Base-by-base conservation (phyloP, 2,888 invertebrate species). In the Neoitamus cyanurus region DNA sequence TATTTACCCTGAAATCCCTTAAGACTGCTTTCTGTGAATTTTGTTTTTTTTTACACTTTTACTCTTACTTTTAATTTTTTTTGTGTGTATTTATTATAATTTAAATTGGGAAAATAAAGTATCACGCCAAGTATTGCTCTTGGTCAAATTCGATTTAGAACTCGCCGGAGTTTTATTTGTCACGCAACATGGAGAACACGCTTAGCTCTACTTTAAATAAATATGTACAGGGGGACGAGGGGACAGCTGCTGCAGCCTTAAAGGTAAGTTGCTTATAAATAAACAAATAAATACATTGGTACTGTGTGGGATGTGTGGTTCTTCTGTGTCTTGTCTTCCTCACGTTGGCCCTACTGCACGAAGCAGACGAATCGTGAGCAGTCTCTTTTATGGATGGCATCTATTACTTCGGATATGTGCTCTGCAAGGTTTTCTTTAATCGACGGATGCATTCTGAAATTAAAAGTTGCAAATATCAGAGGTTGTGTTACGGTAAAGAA, bases 391-490 rank as follows among this genome's bases (percentile, higher is more conserved):
- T 94, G 93, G 87, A 95, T 94, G 85, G 95, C 95, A 11, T 94
- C 93, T 94, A 95, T 95, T 82, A 95, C 95, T 90, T 95, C 95
- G 75, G 94, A 93, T 85, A 95, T 93, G 89, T 95, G 95, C 88
- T 93, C 92, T 11, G 94, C 93, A 86, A 95, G 94, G 37, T 93
- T 92, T 7, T 92, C 90, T 25, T 92, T 92, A 88, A 93, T 92
- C 88, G 90, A 93, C 88, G 92, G 94, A 92, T 93, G 94, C 86
- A 95, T 93, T 90, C 95, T 95, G 93, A 72, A 93, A 58, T 15
- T 4, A 58, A 80, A 48, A 7, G 20, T 46, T 15, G 9, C 0
- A 20, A 36, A 11, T 15, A 69, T 20, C 1, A 68, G 3, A 31
- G 5, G 5, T 31, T 31, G n/a, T n/a, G n/a, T 31, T 31, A 31